Conservation (phyloP, 2,888 invertebrate species). For the Hemistola chrysoprasaria region DNA sequence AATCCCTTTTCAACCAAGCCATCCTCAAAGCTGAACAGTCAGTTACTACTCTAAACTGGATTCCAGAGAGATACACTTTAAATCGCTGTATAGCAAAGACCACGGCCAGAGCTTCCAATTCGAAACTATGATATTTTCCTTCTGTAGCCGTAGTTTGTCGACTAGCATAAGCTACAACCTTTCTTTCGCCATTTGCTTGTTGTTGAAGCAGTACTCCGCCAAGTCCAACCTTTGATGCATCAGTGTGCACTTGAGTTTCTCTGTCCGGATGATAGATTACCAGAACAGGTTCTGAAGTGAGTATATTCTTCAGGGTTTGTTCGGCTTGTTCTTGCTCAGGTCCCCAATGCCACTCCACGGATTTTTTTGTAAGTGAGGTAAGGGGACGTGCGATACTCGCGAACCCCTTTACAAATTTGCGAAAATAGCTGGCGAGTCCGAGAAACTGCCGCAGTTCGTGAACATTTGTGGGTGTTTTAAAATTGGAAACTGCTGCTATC, state of each 20-base stretch:
- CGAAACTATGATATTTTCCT: constrained; percentile 22
- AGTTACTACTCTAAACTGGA: constrained; percentile 14
- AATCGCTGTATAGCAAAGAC: constrained; percentile 29
- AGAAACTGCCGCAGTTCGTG: constrained; percentile 24
- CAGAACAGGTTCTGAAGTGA: constrained; percentile 1
- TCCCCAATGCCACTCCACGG: constrained; percentile 7
- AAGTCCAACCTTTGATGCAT: constrained; percentile 19
- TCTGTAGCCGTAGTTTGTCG: constrained; percentile 14
- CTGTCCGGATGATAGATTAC: constrained; percentile 1
- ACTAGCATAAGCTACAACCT: constrained; percentile 1
- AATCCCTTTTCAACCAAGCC: constrained; percentile 28
- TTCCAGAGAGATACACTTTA: constrained; percentile 23
- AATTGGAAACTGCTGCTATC: constrained; percentile 1
- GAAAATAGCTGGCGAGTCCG: constrained; percentile 22
- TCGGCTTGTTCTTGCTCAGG: constrained; percentile 7
- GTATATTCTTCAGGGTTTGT: constrained; percentile 2
- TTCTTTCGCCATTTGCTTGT: constrained; percentile 5
- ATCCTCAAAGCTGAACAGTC: constrained; percentile 10
- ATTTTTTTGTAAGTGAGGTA: constrained; percentile 16
- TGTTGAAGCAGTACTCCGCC: constrained; percentile 1
- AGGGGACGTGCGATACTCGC: constrained; percentile 18
- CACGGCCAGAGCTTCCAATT: constrained; percentile 23
- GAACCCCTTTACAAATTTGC: constrained; percentile 20
- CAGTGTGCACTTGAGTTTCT: constrained; percentile 21
- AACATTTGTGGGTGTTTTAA: constrained; percentile 8